A percentile compares a stretch with the other conserved stretches of the same genome.
These are phyloP conservation scores for Epizoanthus ramosus DNA, from an alignment of 92 coral and sea anemone species.

Conservation along the genomic window DNA sequence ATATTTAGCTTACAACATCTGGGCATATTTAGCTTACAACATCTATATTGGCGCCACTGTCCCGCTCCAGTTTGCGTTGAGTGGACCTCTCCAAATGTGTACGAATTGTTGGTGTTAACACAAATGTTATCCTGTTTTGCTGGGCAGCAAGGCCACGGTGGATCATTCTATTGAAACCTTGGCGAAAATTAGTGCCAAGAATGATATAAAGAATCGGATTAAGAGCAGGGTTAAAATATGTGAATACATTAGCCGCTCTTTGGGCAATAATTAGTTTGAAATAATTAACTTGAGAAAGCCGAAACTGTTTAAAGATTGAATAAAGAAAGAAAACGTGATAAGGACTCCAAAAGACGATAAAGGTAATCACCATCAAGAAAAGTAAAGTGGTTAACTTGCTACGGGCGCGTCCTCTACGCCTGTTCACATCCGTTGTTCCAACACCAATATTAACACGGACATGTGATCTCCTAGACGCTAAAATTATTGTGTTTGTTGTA, in stretches of 20 bases:
- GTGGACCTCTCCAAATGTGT: no score
- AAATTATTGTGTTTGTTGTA: conserved; percentile 26
- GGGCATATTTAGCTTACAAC: no score
- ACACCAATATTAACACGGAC: conserved; percentile 41
- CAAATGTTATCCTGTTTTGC: no score
- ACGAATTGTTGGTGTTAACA: no score
- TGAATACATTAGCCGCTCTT: conserved; percentile 23
- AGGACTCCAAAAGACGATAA: conserved; percentile 53
- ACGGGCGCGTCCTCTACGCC: conserved; percentile 6
- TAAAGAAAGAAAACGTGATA: conserved; percentile 36
- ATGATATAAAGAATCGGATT: conserved; percentile 39
- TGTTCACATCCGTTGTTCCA: conserved; percentile 1
- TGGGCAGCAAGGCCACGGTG: no score
- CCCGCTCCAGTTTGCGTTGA: no score
- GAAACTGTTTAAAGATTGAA: conserved; percentile 15
- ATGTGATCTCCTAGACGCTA: conserved; percentile 34
- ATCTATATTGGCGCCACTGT: no score
- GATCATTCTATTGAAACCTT: conserved; percentile 36
- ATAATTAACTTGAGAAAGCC: neutral
- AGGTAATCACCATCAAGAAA: conserved; percentile 10
- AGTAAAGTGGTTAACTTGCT: conserved; percentile 28
- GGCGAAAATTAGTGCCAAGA: conserved; percentile 41
- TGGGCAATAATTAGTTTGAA: neutral
- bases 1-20: no score
- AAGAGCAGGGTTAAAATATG: conserved; percentile 37